Conservation (phyloP, 2,113 vertebrate genomes). For the Petrocephalus microphthalmus region DNA sequence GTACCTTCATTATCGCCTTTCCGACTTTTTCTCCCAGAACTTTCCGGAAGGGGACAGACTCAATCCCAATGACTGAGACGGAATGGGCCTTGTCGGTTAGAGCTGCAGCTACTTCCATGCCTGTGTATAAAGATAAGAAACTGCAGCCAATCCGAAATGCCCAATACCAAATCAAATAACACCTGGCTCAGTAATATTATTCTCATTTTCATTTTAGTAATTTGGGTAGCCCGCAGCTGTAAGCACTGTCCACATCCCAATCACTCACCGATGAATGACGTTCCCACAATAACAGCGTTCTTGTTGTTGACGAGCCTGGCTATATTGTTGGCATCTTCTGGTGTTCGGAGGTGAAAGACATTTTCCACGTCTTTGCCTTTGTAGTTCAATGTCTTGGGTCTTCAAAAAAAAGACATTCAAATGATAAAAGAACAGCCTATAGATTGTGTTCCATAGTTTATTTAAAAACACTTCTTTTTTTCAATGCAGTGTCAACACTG, state of each 20-base stretch:
- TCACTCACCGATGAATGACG: constrained; percentile 83
- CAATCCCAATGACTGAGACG: constrained; percentile 86
- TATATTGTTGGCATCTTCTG: constrained; percentile 86
- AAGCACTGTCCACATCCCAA: neutral
- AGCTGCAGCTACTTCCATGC: constrained; percentile 94
- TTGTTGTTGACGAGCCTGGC: constrained; percentile 82
- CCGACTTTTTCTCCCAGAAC: constrained; percentile 90
- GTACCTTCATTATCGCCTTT: constrained; percentile 89
- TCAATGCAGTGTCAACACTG: neutral
- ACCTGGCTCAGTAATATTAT: neutral
- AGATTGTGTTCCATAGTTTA: neutral
- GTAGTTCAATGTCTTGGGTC: constrained; percentile 84
- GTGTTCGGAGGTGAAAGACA: constrained; percentile 80
- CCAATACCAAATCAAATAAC: neutral
- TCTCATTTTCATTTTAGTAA: neutral
- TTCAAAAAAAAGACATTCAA: constrained; percentile 42
- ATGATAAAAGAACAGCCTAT: neutral
- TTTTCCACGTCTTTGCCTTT: constrained; percentile 89
- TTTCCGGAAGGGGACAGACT: constrained; percentile 82
- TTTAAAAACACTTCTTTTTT: neutral
- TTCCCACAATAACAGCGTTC: constrained; percentile 87
- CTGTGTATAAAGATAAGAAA: constrained; percentile 47
- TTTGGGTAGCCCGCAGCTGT: neutral
- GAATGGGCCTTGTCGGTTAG: constrained; percentile 91
- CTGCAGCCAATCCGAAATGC: neutral